Percentiles rank a stretch among this genome's conserved stretches.
Conservation (phyloP, 2,113 vertebrate species). For the Hyaena hyaena region DNA sequence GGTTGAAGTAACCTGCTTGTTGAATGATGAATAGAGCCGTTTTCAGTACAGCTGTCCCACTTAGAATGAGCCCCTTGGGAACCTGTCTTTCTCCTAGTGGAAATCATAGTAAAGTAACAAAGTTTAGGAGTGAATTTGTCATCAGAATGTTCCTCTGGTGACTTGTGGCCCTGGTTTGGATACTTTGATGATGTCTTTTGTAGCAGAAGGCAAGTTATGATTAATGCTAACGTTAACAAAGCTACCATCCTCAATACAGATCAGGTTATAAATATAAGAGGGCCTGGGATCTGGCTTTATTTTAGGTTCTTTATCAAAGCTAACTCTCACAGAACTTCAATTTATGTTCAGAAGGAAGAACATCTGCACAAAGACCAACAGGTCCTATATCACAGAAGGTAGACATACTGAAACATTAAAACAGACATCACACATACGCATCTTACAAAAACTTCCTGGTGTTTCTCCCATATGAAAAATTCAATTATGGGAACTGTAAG, state of each 20-base stretch:
- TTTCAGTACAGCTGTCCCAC: background rate
- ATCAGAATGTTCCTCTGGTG: constrained; percentile 49
- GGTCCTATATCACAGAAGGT: background rate
- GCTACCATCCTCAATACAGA: background rate
- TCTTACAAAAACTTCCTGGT: background rate
- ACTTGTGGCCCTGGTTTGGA: constrained; percentile 32
- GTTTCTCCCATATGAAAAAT: background rate
- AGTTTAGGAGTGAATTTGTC: constrained; percentile 42
- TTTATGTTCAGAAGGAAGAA: constrained; percentile 39
- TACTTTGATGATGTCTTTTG: constrained; percentile 42
- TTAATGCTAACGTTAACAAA: constrained; percentile 35
- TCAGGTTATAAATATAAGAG: constrained; percentile 36
- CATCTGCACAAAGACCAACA: background rate
- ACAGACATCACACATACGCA: background rate
- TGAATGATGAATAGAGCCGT: background rate
- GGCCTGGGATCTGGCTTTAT: background rate
- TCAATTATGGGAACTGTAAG: background rate
- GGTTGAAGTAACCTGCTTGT: background rate
- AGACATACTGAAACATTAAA: background rate
- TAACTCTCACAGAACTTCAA: background rate
- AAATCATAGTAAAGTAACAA: constrained; percentile 11
- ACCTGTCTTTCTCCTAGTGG: background rate
- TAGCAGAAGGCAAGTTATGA: constrained; percentile 47
- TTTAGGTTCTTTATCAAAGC: constrained; percentile 44
- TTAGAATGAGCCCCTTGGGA: constrained; percentile 29